Percentiles rank a stretch among this genome's conserved stretches.
These are phyloP conservation scores for Phortica okadai DNA, from an alignment of 2,888 invertebrate genomes.

Conservation along the genomic window DNA sequence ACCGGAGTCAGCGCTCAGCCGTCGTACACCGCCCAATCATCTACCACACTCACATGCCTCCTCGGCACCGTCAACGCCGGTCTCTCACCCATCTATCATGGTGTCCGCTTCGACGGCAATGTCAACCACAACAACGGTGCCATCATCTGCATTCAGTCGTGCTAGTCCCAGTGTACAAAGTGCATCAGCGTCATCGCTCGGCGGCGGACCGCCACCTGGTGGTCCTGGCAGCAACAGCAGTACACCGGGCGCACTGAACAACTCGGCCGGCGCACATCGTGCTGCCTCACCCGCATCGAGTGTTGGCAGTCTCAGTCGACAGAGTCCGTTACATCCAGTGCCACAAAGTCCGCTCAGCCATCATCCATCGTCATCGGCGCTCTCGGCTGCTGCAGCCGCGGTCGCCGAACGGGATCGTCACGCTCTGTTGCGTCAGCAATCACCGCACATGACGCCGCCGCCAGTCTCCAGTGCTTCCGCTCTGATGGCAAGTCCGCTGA, in stretches of 20 bases:
- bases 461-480: conserved; percentile 77
- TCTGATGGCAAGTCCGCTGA: conserved; percentile 76
- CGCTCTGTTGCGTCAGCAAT: conserved; percentile 75
- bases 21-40: conserved; percentile 74
- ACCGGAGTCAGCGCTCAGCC: conserved; percentile 72
- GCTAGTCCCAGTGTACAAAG: conserved; percentile 77
- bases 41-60: conserved; percentile 72
- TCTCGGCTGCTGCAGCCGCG: conserved; percentile 76
- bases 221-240: conserved; percentile 58
- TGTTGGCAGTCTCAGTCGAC: conserved; percentile 73
- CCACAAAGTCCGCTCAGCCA: conserved; percentile 76
- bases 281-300: conserved; percentile 75
- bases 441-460: conserved; percentile 77
- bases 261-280: conserved; percentile 72
- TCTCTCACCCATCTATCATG: conserved; percentile 52
- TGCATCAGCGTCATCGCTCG: conserved; percentile 55
- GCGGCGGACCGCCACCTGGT: conserved; percentile 41
- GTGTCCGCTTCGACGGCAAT: conserved; percentile 50
- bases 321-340: conserved; percentile 77
- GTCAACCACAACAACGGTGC: conserved; percentile 71
- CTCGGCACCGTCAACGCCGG: conserved; percentile 57
- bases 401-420: conserved; percentile 76
- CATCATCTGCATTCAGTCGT: conserved; percentile 76
- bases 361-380: conserved; percentile 75
- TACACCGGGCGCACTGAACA: conserved; percentile 56